phyloP scores from a whole-genome alignment of 2,888 invertebrate species.

The Dromius quadrimaculatus region DNA sequence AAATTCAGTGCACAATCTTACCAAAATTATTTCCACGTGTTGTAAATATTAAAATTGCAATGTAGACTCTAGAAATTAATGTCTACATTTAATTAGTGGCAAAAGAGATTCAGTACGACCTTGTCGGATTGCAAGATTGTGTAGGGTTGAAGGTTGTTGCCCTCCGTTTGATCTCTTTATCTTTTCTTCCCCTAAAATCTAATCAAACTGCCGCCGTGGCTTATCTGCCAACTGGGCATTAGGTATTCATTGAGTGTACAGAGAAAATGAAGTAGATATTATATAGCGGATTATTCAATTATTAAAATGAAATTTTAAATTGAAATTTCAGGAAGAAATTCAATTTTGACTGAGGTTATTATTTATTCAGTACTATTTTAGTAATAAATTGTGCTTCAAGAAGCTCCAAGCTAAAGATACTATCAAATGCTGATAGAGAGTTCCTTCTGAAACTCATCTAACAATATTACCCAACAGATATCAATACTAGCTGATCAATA shows the following conservation, averaged over 20 bases:
- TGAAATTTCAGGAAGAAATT: no score
- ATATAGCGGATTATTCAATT: background rate
- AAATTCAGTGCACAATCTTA: conserved; percentile 51
- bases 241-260: background rate
- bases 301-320: no score
- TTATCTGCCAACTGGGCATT: background rate
- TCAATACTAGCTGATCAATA: no score
- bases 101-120: background rate
- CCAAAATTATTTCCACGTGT: conserved; percentile 49
- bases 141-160: background rate
- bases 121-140: background rate
- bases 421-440: no score
- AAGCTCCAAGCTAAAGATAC: no score
- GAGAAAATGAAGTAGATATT: no score
- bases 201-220: background rate
- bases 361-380: no score
- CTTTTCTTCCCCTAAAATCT: background rate
- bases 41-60: conserved; percentile 48
- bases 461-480: no score
- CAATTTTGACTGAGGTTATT: no score
- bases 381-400: no score
- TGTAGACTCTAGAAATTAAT: conserved; percentile 46
- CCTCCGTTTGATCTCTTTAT: background rate
- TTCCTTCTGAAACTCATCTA: no score
- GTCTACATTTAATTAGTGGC: conserved; percentile 38